These are phyloP conservation scores for Stichodactyla mertensii DNA, from an alignment of 64 coral and sea anemone genomes.

Conservation along the genomic window DNA sequence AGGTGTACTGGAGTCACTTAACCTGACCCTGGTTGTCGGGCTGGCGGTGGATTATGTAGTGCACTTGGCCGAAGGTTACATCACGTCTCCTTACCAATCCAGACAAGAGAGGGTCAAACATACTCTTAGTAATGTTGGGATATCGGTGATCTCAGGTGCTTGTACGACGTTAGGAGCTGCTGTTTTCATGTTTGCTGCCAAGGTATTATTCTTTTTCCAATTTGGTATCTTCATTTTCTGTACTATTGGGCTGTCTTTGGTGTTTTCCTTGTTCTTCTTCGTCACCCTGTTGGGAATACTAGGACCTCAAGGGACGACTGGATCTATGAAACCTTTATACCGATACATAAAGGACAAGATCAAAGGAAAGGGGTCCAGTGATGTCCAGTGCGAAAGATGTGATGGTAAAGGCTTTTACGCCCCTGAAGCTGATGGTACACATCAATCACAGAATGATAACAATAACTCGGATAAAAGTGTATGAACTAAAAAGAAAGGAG, in stretches of 20 bases:
- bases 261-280: constrained; percentile 50
- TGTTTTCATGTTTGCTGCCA: constrained; percentile 48
- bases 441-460: background rate
- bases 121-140: constrained; percentile 50
- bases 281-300: constrained; percentile 20
- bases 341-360: constrained; percentile 20
- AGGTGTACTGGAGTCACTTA: constrained; percentile 52
- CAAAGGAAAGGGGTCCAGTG: background rate
- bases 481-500: background rate
- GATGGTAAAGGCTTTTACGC: constrained; percentile 46
- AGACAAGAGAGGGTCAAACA: constrained; percentile 32
- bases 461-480: background rate
- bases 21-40: constrained; percentile 60
- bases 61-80: constrained; percentile 55
- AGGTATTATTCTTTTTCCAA: constrained; percentile 58
- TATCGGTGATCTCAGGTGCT: constrained; percentile 61
- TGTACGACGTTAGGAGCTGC: constrained; percentile 53
- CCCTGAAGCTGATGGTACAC: background rate
- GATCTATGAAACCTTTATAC: constrained; percentile 19
- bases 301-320: constrained; percentile 37
- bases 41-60: constrained; percentile 71
- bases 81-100: background rate
- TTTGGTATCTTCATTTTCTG: constrained; percentile 61
- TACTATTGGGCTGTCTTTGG: constrained; percentile 45
- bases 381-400: constrained; percentile 34